phyloP scores from a whole-genome alignment of 92 coral and sea anemone genomes.

The Paragorgia papillata region DNA sequence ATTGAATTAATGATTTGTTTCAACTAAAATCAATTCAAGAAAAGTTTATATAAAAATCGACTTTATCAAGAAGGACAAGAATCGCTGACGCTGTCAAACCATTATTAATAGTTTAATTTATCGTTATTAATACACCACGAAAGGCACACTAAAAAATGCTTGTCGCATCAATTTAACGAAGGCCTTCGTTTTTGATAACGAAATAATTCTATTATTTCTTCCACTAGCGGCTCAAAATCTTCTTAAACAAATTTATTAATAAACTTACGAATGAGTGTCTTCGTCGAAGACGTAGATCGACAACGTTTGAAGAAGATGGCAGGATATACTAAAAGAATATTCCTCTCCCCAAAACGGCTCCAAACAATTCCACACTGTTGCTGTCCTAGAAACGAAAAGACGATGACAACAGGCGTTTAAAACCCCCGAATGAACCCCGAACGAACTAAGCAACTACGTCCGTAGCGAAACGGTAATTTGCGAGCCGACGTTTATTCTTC shows the following conservation, averaged over 20 bases:
- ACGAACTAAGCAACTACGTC: background rate
- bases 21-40: no score
- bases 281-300: slow-evolving; percentile 84
- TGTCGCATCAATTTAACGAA: background rate
- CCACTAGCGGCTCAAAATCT: background rate
- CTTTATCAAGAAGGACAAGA: no score
- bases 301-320: slow-evolving; percentile 33
- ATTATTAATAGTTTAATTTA: no score
- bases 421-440: background rate
- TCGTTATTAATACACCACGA: no score
- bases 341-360: slow-evolving; percentile 99
- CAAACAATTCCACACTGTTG: slow-evolving; percentile 84
- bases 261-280: slow-evolving; percentile 80
- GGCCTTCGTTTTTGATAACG: background rate
- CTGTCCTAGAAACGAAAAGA: slow-evolving; percentile 65
- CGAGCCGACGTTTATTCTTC: no score
- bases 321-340: slow-evolving; percentile 58
- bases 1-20: no score
- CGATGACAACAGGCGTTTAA: background rate
- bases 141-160: no score
- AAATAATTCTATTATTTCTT: background rate
- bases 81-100: no score
- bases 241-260: background rate
- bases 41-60: no score
- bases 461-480: no score